phyloP scores from a whole-genome alignment of 35 echinoderm and acorn worm species.

The Hemicentrotus pulcherrimus region DNA sequence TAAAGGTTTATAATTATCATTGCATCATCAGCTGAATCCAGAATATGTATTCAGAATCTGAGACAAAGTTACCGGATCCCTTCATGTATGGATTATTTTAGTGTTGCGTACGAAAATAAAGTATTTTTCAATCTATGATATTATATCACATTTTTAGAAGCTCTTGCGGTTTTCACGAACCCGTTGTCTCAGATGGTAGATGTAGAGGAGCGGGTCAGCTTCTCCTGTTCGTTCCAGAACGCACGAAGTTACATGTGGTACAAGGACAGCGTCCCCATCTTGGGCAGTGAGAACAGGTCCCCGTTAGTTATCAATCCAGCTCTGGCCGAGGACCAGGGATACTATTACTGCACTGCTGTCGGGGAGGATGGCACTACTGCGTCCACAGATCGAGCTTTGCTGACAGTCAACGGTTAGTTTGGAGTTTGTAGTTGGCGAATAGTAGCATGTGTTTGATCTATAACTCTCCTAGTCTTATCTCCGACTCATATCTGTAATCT shows the following conservation, averaged over 20 bases:
- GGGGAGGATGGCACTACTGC: background rate
- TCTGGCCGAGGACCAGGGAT: constrained; percentile 23
- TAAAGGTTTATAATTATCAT: no score
- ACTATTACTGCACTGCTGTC: constrained; percentile 7
- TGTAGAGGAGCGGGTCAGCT: background rate
- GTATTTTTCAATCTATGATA: background rate
- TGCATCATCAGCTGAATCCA: no score
- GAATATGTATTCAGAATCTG: no score
- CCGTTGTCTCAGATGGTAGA: background rate
- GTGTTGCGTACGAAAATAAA: background rate
- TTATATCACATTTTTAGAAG: background rate
- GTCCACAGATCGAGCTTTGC: background rate
- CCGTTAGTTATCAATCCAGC: constrained; percentile 22
- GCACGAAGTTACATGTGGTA: background rate
- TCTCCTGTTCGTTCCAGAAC: background rate
- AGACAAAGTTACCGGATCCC: background rate
- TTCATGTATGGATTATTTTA: background rate
- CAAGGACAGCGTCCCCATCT: background rate
- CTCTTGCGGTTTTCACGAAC: background rate
- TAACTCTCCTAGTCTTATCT: no score
- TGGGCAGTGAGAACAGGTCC: background rate
- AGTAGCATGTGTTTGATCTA: no score
- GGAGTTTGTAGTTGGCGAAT: no score
- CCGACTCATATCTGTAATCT: no score
- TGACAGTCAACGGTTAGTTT: constrained; percentile 8